A percentile compares a stretch with the other conserved stretches of the same genome.
These are phyloP conservation scores for Octonoba sinensis DNA, from an alignment of 2,888 invertebrate genomes.

Conservation along the genomic window DNA sequence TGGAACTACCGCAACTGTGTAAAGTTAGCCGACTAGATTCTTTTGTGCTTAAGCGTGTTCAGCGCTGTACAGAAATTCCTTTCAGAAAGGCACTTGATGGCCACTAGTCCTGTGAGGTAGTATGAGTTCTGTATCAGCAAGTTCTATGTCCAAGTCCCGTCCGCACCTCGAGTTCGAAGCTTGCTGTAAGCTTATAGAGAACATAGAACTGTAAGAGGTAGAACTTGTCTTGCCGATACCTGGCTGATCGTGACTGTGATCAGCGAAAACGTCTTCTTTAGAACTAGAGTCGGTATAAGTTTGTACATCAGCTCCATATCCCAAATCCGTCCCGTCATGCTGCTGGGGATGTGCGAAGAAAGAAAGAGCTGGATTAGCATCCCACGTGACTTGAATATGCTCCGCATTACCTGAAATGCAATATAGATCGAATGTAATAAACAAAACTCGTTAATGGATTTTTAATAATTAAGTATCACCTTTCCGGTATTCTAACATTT, in stretches of 20 bases:
- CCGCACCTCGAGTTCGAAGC: not conserved
- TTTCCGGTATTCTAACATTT: too few species aligned
- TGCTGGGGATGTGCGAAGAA: constrained; percentile 39
- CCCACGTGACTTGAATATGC: constrained; percentile 28
- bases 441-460: too few species aligned
- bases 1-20: too few species aligned
- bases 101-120: constrained; percentile 48
- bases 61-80: not conserved
- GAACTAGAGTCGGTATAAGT: constrained; percentile 5
- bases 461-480: too few species aligned
- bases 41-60: too few species aligned
- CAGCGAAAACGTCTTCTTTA: constrained; percentile 28
- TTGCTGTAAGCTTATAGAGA: constrained; percentile 20
- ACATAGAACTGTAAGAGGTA: constrained; percentile 17
- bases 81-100: constrained; percentile 44
- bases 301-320: constrained; percentile 25
- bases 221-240: constrained; percentile 14
- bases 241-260: not conserved
- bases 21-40: too few species aligned
- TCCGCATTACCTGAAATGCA: constrained; percentile 6
- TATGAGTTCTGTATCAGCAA: constrained; percentile 41
- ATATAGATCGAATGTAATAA: too few species aligned
- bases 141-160: constrained; percentile 24
- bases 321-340: constrained; percentile 20
- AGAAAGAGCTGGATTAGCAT: constrained; percentile 16